Evolutionary conservation across 2,797 vertebrate species (phyloP).

Genomic region (Takifugu ocellatus): DNA sequence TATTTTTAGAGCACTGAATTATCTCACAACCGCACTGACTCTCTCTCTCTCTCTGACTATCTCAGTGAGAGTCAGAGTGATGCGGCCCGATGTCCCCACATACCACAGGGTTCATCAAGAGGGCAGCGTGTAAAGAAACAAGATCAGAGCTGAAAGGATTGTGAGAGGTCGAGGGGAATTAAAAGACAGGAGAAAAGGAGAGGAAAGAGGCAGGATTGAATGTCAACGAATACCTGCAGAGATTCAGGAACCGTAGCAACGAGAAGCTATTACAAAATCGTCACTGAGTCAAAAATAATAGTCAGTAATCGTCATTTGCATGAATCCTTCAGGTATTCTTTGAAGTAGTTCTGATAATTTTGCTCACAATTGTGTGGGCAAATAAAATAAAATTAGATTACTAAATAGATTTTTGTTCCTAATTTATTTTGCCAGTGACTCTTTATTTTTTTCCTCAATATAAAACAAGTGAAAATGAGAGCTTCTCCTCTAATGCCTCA

Average conservation of each 20-base stretch:
- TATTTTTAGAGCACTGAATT: constrained; percentile 74
- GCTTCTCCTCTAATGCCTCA: constrained; percentile 41
- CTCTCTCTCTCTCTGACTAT: constrained; percentile 46
- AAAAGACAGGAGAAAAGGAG: constrained; percentile 15
- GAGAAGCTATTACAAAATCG: background rate
- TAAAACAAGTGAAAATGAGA: background rate
- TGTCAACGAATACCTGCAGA: constrained; percentile 10
- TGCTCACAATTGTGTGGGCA: too few relatives aligned
- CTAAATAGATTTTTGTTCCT: too few relatives aligned
- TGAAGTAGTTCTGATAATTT: too few relatives aligned
- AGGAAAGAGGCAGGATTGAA: constrained; percentile 2
- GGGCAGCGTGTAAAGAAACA: constrained; percentile 53
- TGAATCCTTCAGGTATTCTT: too few relatives aligned
- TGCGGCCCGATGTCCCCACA: constrained; percentile 65
- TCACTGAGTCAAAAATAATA: too few relatives aligned
- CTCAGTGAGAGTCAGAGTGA: constrained; percentile 57
- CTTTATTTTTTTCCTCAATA: too few relatives aligned
- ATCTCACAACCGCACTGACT: constrained; percentile 60
- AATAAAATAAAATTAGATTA: too few relatives aligned
- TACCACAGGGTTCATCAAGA: constrained; percentile 68
- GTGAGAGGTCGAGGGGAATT: constrained; percentile 40
- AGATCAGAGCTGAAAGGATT: constrained; percentile 60
- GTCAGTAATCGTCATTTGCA: too few relatives aligned
- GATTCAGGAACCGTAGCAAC: background rate
- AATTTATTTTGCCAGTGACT: too few relatives aligned